phyloP scores from a whole-genome alignment of 2,113 vertebrate genomes.

The Mobula birostris region DNA sequence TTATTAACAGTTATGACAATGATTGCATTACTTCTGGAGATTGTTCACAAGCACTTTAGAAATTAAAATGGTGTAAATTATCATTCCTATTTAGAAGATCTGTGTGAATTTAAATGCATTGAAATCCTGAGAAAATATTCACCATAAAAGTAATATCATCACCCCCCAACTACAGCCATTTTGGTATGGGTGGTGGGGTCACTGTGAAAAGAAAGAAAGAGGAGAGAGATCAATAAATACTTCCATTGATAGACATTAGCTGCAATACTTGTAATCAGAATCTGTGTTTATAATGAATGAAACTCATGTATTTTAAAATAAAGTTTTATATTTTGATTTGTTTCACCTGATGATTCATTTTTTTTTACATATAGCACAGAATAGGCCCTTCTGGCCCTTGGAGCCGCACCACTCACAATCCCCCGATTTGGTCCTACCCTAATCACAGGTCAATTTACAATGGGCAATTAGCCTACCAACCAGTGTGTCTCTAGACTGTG shows the following conservation, averaged over 20 bases:
- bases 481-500: too few relatives aligned
- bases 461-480: too few relatives aligned
- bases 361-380: too few relatives aligned
- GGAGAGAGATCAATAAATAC: neutral
- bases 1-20: neutral
- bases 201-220: neutral
- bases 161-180: neutral
- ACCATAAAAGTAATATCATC: neutral
- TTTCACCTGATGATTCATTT: too few relatives aligned
- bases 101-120: neutral
- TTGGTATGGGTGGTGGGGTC: neutral
- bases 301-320: constrained; percentile 20
- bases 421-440: too few relatives aligned
- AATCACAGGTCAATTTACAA: too few relatives aligned
- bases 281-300: neutral
- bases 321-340: constrained; percentile 20
- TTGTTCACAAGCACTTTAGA: neutral
- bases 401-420: too few relatives aligned
- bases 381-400: too few relatives aligned
- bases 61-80: constrained; percentile 1
- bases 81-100: neutral
- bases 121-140: neutral
- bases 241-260: neutral
- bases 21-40: neutral
- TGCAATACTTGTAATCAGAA: neutral